These are phyloP conservation scores for Aquatica leii DNA, from an alignment of 2,888 invertebrate genomes.

Conservation along the genomic window DNA sequence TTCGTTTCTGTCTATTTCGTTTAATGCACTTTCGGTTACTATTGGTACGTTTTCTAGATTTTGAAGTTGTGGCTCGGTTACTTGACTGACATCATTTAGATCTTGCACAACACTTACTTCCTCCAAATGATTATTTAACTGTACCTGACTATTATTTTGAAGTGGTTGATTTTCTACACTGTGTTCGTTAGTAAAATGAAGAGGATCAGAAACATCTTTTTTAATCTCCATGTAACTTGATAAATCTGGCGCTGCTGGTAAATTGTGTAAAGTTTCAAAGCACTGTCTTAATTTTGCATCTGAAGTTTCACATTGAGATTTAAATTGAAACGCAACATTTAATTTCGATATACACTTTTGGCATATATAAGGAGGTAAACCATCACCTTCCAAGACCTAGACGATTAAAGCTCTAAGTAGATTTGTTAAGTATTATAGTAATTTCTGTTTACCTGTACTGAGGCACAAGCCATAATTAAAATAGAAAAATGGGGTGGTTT, in stretches of 20 bases:
- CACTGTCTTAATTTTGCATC: constrained; percentile 58
- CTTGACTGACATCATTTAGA: constrained; percentile 17
- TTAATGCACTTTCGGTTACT: constrained; percentile 37
- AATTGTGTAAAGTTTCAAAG: constrained; percentile 52
- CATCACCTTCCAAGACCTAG: constrained; percentile 58
- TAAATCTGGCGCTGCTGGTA: constrained; percentile 52
- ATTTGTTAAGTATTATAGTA: not conserved
- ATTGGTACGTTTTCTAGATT: constrained; percentile 47
- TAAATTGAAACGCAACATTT: constrained; percentile 59
- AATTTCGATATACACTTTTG: constrained; percentile 58
- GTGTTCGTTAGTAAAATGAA: constrained; percentile 15
- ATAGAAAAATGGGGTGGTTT: constrained; percentile 60
- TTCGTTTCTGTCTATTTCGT: constrained; percentile 41
- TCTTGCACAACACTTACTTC: constrained; percentile 19
- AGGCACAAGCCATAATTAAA: constrained; percentile 60
- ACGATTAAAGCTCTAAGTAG: constrained; percentile 32
- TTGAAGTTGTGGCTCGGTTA: constrained; percentile 40
- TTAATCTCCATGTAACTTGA: constrained; percentile 54
- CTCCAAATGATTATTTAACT: constrained; percentile 11
- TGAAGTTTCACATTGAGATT: constrained; percentile 59
- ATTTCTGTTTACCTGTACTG: constrained; percentile 55
- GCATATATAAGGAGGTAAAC: constrained; percentile 58
- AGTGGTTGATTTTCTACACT: constrained; percentile 6
- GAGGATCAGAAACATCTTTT: constrained; percentile 42
- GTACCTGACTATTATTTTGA: constrained; percentile 11